Evolutionary conservation across 2,888 invertebrate genomes (phyloP).

Genomic region (Pammene fasciana): DNA sequence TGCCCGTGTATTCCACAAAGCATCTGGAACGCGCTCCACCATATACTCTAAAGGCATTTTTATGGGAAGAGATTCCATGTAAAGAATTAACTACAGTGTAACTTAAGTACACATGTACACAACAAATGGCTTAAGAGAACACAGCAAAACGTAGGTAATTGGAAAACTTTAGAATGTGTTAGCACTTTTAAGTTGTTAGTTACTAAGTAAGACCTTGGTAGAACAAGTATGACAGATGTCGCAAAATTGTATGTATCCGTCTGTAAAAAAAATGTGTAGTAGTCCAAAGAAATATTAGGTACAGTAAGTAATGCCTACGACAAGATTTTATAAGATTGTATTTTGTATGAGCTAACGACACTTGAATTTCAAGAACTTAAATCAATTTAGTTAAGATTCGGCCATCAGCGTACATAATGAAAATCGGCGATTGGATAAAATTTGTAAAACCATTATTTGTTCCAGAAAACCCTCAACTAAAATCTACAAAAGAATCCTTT

Average conservation of each 20-base stretch:
- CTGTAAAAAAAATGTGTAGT: not conserved
- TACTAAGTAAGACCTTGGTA: conserved; percentile 20
- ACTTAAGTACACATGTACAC: conserved; percentile 33
- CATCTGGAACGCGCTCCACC: conserved; percentile 35
- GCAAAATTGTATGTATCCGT: conserved; percentile 44
- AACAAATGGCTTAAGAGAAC: conserved; percentile 38
- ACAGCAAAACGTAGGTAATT: conserved; percentile 38
- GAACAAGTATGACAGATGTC: conserved; percentile 54
- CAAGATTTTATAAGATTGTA: too few species aligned
- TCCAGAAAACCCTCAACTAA: too few species aligned
- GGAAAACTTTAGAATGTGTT: conserved; percentile 38
- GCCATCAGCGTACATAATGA: too few species aligned
- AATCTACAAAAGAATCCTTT: too few species aligned
- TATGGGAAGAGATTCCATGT: conserved; percentile 40
- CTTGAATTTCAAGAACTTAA: too few species aligned
- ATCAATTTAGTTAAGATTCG: too few species aligned
- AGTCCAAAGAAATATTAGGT: too few species aligned
- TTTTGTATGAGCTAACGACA: too few species aligned
- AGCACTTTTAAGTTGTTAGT: conserved; percentile 24
- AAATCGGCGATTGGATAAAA: too few species aligned
- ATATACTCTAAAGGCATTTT: conserved; percentile 38
- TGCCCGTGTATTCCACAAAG: conserved; percentile 37
- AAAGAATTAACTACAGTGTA: conserved; percentile 34
- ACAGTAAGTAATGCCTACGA: not conserved
- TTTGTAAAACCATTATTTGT: too few species aligned